phyloP scores from a whole-genome alignment of 2,888 invertebrate genomes.

The Gandaritis pyraliata region DNA sequence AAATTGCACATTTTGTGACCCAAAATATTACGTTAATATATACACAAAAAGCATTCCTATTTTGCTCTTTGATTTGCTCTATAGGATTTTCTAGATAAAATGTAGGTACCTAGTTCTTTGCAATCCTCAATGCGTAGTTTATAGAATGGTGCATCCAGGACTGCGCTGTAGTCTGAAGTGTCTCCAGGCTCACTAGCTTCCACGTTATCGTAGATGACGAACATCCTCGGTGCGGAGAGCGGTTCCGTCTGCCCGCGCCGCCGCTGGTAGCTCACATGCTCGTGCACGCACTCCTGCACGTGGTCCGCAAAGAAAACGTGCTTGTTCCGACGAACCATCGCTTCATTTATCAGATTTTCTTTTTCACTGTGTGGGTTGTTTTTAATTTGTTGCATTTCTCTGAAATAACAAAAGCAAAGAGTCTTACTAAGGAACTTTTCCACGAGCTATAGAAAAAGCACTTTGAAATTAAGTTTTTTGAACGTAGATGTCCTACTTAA shows the following conservation, averaged over 20 bases:
- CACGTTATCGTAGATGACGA: slow-evolving; percentile 89
- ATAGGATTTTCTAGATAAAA: too few species aligned
- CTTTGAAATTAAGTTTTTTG: too few species aligned
- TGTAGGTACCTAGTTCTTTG: slow-evolving; percentile 68
- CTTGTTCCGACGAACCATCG: slow-evolving; percentile 84
- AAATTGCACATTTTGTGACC: too few species aligned
- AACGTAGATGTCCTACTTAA: background rate
- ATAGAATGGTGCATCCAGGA: slow-evolving; percentile 86
- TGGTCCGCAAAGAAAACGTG: slow-evolving; percentile 87
- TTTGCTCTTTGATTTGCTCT: too few species aligned
- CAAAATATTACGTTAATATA: too few species aligned
- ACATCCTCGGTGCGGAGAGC: slow-evolving; percentile 86
- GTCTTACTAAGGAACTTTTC: background rate
- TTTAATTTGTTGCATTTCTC: slow-evolving; percentile 82
- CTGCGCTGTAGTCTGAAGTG: slow-evolving; percentile 83
- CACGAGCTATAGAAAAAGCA: background rate
- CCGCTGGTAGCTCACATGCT: slow-evolving; percentile 83
- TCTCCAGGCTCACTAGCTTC: slow-evolving; percentile 88
- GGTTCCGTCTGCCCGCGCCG: slow-evolving; percentile 74
- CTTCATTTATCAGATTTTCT: slow-evolving; percentile 79
- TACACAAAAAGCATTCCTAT: too few species aligned
- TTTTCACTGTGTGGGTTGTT: slow-evolving; percentile 75
- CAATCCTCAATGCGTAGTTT: slow-evolving; percentile 85
- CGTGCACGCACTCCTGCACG: slow-evolving; percentile 87
- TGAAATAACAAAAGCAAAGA: slow-evolving; percentile 55